Conservation (phyloP, 2,888 invertebrate genomes). For the Agrotis exclamationis region DNA sequence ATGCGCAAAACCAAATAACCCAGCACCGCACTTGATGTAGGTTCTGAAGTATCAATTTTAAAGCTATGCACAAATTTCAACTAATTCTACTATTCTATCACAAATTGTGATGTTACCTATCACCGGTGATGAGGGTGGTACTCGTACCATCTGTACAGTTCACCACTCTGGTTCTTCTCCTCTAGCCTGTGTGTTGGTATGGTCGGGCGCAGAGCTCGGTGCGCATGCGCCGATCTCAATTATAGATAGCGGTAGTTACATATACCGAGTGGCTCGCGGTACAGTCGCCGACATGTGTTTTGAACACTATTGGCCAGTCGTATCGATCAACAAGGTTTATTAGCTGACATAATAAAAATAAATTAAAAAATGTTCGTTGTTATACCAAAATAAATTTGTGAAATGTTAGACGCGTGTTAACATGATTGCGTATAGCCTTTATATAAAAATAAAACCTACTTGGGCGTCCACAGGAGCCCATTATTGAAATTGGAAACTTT, state of each 20-base stretch:
- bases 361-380: not conserved
- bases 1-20: too few species aligned
- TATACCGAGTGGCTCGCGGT: slow-evolving; percentile 44
- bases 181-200: not conserved
- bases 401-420: not conserved
- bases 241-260: slow-evolving; percentile 76
- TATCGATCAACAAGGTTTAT: too few species aligned
- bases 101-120: too few species aligned
- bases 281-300: slow-evolving; percentile 38
- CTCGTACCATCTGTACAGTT: not conserved
- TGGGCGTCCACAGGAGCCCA: not conserved
- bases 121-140: not conserved
- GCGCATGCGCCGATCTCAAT: slow-evolving; percentile 77
- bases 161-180: slow-evolving; percentile 13
- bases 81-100: too few species aligned
- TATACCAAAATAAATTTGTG: not conserved
- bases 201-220: slow-evolving; percentile 36
- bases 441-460: slow-evolving; percentile 8
- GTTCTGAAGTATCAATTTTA: too few species aligned
- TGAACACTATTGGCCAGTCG: not conserved
- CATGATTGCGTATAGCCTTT: slow-evolving; percentile 5
- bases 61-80: too few species aligned
- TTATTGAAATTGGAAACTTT: not conserved
- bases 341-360: too few species aligned
- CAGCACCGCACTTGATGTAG: too few species aligned